phyloP scores from a whole-genome alignment of 2,888 invertebrate genomes.

The Elysia crispata region DNA sequence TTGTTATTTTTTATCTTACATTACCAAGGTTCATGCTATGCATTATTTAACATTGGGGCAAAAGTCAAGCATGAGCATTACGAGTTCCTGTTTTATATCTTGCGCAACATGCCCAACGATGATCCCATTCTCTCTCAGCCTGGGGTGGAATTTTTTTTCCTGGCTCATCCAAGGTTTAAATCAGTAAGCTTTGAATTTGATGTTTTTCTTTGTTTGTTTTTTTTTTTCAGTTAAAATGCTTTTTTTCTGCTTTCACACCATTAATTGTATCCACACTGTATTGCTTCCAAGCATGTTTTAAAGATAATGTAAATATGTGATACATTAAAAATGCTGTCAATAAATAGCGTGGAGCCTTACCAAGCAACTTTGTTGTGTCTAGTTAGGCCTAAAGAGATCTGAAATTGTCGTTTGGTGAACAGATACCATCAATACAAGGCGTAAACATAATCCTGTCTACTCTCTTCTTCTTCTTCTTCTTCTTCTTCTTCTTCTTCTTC shows the following conservation, averaged over 20 bases:
- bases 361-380: background rate
- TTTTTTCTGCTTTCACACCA: background rate
- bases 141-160: constrained; percentile 38
- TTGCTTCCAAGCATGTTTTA: no score
- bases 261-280: no score
- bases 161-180: constrained; percentile 37
- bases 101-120: constrained; percentile 28
- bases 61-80: constrained; percentile 23
- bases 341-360: background rate
- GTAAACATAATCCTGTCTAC: background rate
- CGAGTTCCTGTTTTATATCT: constrained; percentile 13
- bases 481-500: background rate
- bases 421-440: background rate
- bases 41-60: constrained; percentile 12
- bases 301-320: background rate
- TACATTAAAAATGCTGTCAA: background rate
- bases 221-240: background rate
- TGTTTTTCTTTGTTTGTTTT: no score
- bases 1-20: no score
- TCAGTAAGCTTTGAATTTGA: constrained; percentile 7
- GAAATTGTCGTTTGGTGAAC: background rate
- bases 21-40: no score
- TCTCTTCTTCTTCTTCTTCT: background rate
- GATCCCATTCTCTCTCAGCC: constrained; percentile 25
- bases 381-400: background rate